A percentile compares a stretch with the other conserved stretches of the same genome.
These are phyloP conservation scores for Pygocentrus nattereri DNA, from an alignment of 2,797 vertebrate genomes.

Conservation along the genomic window DNA sequence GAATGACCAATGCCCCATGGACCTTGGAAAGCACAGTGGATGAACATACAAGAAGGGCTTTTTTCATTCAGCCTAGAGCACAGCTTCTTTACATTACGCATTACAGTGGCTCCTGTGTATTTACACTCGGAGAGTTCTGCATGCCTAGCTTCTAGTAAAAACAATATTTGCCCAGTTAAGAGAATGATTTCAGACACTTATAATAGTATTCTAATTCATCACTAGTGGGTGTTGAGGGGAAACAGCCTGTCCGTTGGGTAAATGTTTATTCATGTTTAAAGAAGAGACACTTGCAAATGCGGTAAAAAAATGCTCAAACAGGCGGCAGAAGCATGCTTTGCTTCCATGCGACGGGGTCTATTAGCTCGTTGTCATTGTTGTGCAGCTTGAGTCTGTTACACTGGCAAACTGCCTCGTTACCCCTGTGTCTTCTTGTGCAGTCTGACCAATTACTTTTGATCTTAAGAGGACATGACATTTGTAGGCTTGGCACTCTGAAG, in stretches of 20 bases:
- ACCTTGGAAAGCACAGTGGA: constrained; percentile 3
- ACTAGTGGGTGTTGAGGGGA: not conserved
- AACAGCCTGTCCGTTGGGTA: constrained; percentile 5
- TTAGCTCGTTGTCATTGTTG: constrained; percentile 78
- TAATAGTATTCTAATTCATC: constrained; percentile 10
- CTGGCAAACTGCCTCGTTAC: constrained; percentile 80
- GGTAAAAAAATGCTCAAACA: constrained; percentile 1
- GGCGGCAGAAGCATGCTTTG: constrained; percentile 57
- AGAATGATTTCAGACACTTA: constrained; percentile 18
- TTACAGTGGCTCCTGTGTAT: not conserved
- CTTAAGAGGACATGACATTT: constrained; percentile 96
- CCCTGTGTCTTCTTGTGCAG: constrained; percentile 78
- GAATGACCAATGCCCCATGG: constrained; percentile 8
- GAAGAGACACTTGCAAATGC: constrained; percentile 8
- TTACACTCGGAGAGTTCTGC: not conserved
- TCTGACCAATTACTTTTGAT: constrained; percentile 95
- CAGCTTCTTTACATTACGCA: not conserved
- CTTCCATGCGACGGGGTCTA: constrained; percentile 71
- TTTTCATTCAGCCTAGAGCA: not conserved
- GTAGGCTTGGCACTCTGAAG: constrained; percentile 86
- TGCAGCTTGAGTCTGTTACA: constrained; percentile 82
- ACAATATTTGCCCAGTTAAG: constrained; percentile 23
- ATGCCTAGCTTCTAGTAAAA: constrained; percentile 4
- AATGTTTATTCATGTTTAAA: constrained; percentile 27
- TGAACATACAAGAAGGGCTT: constrained; percentile 10